Evolutionary conservation across 2,888 invertebrate genomes (phyloP), one percentile per base, ranked within the genome.

Genomic region (Heteropelma amictum): DNA sequence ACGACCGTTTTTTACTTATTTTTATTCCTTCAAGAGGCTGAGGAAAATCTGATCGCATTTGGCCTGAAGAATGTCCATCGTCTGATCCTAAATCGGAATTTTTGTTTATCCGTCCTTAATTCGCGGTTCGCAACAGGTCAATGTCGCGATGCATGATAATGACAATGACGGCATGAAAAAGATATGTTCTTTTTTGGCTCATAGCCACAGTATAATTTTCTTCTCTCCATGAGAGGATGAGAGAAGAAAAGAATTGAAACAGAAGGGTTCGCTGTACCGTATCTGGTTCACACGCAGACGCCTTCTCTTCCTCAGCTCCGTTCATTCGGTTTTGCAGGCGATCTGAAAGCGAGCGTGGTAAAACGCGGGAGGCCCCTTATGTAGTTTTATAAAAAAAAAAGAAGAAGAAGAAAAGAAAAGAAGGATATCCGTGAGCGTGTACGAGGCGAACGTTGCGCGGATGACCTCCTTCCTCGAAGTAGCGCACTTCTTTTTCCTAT

Each of bases 401-500:
- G 63, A 76, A 67, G 75, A n/a, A n/a, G n/a, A 65, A 71, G 71
- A 71, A 61, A 68, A 72, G 72, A 58, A 58, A 76, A 67, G 75
- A 76, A 76, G 75, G 71, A 76, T 75, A 63, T 75, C 75, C 70
- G 74, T 54, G 71, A 76, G 73, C 40, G 49, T n/a, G n/a, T n/a
- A n/a, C n/a, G n/a, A n/a, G 42, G 51, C 67, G 68, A 73, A 75
- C 68, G 69, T 74, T 77, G 76, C 76, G 67, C 76, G 74, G 70
- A 76, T 79, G 76, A 79, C 77, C 79, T 76, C 76, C 68, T 79
- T 79, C 73, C 72, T 76, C 68, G 49, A 51, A 72, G 65, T 78
- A 70, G 71, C 61, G 63, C 68, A 64, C 64, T 77, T 74, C 42
- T 67, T 51, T 68, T 60, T 45, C 17, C 56, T 56, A 47, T 49